Conservation (phyloP, 2,797 vertebrate species). For the Okamejei kenojei region DNA sequence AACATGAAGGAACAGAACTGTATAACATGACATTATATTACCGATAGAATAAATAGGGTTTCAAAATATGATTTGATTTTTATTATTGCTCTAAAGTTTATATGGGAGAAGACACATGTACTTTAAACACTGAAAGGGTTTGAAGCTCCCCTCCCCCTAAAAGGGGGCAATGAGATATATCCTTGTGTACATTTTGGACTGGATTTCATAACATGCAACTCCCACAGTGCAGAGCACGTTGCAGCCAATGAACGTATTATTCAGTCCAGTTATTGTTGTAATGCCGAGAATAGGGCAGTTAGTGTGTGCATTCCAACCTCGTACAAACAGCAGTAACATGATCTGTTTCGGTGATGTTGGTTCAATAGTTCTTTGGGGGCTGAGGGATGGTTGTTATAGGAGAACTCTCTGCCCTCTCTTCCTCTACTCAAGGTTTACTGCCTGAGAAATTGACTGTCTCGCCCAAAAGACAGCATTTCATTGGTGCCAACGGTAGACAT, state of each 20-base stretch:
- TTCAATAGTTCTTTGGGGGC: not conserved
- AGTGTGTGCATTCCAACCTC: not conserved
- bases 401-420: not conserved
- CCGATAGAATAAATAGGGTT: too few relatives aligned
- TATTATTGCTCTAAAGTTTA: too few relatives aligned
- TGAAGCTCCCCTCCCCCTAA: too few relatives aligned
- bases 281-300: not conserved
- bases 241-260: not conserved
- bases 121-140: too few relatives aligned
- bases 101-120: too few relatives aligned
- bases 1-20: too few relatives aligned
- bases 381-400: not conserved
- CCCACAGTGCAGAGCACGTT: not conserved
- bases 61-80: too few relatives aligned
- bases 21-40: too few relatives aligned
- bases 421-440: not conserved
- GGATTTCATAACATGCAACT: too few relatives aligned
- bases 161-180: too few relatives aligned
- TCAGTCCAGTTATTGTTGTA: not conserved
- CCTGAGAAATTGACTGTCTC: too few relatives aligned
- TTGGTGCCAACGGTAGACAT: not conserved
- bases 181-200: too few relatives aligned
- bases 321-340: not conserved
- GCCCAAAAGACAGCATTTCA: not conserved
- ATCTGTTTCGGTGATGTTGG: not conserved